These are phyloP conservation scores for Chrysolina oricalcia DNA, from an alignment of 2,888 invertebrate species.

Conservation along the genomic window DNA sequence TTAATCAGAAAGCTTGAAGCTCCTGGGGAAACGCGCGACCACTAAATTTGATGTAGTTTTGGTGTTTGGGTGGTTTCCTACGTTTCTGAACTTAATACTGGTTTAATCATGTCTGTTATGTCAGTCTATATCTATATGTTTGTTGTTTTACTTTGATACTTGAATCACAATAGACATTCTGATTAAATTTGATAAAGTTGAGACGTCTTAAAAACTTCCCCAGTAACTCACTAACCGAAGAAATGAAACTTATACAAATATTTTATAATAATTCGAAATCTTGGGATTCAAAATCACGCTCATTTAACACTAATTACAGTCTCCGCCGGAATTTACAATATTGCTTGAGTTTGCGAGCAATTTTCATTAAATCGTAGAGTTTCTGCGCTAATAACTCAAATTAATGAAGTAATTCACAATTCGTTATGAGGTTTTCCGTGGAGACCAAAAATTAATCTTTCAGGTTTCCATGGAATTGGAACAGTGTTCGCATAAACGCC, in stretches of 20 bases:
- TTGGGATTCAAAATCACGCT: conserved; percentile 15
- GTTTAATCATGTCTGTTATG: too few species aligned
- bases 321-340: conserved; percentile 23
- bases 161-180: too few species aligned
- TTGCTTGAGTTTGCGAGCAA: conserved; percentile 40
- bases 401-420: conserved; percentile 63
- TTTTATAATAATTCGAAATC: conserved; percentile 8
- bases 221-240: not conserved
- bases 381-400: conserved; percentile 62
- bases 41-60: too few species aligned
- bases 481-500: conserved; percentile 4
- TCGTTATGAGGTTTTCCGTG: conserved; percentile 56
- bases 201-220: too few species aligned
- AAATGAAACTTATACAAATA: not conserved
- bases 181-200: too few species aligned
- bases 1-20: too few species aligned
- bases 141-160: too few species aligned
- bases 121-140: too few species aligned
- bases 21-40: too few species aligned
- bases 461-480: conserved; percentile 45
- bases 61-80: too few species aligned
- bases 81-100: too few species aligned
- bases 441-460: conserved; percentile 59
- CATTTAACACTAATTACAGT: conserved; percentile 30
- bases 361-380: conserved; percentile 59